Conservation (phyloP, 2,797 vertebrate species). For the Lagorchestes hirsutus region DNA sequence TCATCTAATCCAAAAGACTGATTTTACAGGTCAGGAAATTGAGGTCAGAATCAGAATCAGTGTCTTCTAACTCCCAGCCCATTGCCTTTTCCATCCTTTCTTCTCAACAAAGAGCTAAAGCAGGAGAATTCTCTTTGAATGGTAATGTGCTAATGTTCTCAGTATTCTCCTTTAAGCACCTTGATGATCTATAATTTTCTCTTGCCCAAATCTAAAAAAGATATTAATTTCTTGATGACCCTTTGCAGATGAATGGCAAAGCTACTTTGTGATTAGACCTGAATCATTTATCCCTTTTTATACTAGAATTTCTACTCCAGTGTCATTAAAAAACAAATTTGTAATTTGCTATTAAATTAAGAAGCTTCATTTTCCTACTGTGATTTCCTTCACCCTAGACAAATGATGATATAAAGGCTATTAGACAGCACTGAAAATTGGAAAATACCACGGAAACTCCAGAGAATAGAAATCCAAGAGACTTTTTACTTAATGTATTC, state of each 20-base stretch:
- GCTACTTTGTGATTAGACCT: conserved; percentile 58
- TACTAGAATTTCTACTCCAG: conserved; percentile 54
- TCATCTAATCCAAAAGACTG: not conserved
- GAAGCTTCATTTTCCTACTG: conserved; percentile 62
- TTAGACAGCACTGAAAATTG: not conserved
- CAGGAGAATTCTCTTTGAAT: not conserved
- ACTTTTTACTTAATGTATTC: conserved; percentile 66
- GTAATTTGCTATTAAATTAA: conserved; percentile 69
- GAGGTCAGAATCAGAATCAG: not conserved
- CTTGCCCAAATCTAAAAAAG: conserved; percentile 54
- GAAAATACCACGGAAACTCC: conserved; percentile 50
- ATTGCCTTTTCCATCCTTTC: not conserved
- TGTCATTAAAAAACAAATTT: conserved; percentile 65
- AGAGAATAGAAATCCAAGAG: conserved; percentile 53
- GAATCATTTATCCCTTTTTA: conserved; percentile 39
- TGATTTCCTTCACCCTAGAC: conserved; percentile 55
- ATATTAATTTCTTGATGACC: not conserved
- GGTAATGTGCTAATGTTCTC: not conserved
- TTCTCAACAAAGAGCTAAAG: not conserved
- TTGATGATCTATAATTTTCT: conserved; percentile 13
- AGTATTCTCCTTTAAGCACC: conserved; percentile 16
- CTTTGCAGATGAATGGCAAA: conserved; percentile 54
- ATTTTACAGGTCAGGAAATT: not conserved
- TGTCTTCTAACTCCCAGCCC: not conserved
- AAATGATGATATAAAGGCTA: conserved; percentile 32